A percentile compares a stretch with the other conserved stretches of the same genome.
Conservation (phyloP, 2,888 invertebrate genomes). For the Plebejus argus region DNA sequence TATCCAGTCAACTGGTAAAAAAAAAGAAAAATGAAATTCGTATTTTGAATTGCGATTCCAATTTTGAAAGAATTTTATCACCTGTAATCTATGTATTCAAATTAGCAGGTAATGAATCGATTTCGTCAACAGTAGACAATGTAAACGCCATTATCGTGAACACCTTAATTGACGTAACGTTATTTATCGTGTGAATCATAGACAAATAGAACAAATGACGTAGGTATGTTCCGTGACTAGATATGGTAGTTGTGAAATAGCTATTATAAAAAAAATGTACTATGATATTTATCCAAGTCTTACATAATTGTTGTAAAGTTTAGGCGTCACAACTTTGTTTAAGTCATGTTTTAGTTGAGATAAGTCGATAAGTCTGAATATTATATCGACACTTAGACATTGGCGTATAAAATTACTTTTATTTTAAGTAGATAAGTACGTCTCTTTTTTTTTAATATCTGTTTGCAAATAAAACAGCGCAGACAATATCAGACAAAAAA, state of each 20-base stretch:
- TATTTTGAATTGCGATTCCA: background rate
- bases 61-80: background rate
- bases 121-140: background rate
- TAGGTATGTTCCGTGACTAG: background rate
- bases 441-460: background rate
- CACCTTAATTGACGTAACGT: background rate
- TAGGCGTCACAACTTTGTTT: background rate
- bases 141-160: background rate
- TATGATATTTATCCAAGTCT: background rate
- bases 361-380: background rate
- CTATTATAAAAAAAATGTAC: no score
- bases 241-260: background rate
- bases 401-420: background rate
- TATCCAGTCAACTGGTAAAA: background rate
- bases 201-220: background rate
- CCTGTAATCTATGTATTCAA: background rate
- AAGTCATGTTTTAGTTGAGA: background rate
- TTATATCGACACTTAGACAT: background rate
- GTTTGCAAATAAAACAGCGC: conserved; percentile 11
- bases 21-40: background rate
- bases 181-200: background rate
- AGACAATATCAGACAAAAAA: background rate
- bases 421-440: background rate
- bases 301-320: no score
- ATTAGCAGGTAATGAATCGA: background rate